phyloP scores from a whole-genome alignment of 2,797 vertebrate genomes.

The Odontamblyopus rebecca region DNA sequence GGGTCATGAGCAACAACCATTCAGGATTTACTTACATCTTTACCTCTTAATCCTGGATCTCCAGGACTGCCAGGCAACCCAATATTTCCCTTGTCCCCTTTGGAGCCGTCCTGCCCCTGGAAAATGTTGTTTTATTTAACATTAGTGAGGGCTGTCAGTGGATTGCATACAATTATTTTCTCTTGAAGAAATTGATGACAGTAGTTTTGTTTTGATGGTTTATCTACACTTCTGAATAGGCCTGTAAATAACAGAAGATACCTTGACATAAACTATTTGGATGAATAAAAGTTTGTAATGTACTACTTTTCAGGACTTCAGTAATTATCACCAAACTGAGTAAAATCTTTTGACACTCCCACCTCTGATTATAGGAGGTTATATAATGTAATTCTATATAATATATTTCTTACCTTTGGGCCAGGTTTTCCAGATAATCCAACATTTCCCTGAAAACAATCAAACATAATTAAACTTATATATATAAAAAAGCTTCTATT shows the following conservation, averaged over 20 bases:
- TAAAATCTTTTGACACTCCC: background rate
- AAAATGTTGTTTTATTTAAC: constrained; percentile 3
- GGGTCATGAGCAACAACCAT: constrained; percentile 39
- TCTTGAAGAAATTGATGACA: background rate
- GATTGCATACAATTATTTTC: background rate
- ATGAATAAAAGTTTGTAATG: too few species aligned
- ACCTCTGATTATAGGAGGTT: too few species aligned
- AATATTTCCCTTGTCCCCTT: constrained; percentile 79
- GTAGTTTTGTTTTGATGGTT: background rate
- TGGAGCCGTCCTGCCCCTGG: constrained; percentile 81
- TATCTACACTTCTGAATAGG: too few species aligned
- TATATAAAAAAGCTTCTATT: background rate
- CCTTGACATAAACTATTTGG: too few species aligned
- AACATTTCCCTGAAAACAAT: constrained; percentile 83
- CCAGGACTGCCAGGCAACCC: constrained; percentile 79
- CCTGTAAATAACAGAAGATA: too few species aligned
- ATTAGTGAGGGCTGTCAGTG: background rate
- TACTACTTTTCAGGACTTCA: too few species aligned
- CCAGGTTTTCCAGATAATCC: constrained; percentile 90
- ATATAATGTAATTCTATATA: too few species aligned
- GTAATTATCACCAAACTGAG: background rate
- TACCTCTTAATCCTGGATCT: constrained; percentile 88
- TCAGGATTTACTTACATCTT: constrained; percentile 91
- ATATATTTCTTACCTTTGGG: constrained; percentile 76
- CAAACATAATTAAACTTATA: constrained; percentile 20